Percentiles rank a stretch among this genome's conserved stretches.
These are phyloP conservation scores for Eumaeus atala DNA, from an alignment of 1,140 invertebrate species.

Conservation along the genomic window DNA sequence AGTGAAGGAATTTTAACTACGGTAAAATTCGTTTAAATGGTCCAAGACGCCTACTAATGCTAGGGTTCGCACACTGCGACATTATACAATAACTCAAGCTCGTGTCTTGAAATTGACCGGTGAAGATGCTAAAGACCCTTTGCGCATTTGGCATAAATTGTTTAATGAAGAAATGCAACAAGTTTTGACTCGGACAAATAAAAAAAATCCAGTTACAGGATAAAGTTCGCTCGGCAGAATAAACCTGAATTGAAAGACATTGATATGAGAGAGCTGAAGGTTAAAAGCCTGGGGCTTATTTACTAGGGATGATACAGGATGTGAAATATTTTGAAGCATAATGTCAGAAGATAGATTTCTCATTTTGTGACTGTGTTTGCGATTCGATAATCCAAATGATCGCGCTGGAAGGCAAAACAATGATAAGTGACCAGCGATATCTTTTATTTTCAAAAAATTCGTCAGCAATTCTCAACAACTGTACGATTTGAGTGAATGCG, in stretches of 20 bases:
- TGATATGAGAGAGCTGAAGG: slow-evolving; percentile 28
- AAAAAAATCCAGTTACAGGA: slow-evolving; percentile 29
- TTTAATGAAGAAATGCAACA: slow-evolving; percentile 33
- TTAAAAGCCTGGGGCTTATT: slow-evolving; percentile 27
- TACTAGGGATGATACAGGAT: slow-evolving; percentile 27
- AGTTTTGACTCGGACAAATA: slow-evolving; percentile 27
- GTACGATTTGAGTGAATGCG: slow-evolving; percentile 24
- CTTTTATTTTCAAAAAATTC: slow-evolving; percentile 44
- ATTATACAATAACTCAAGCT: slow-evolving; percentile 29
- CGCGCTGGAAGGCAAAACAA: slow-evolving; percentile 17
- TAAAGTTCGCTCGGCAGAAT: slow-evolving; percentile 22
- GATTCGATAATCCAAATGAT: slow-evolving; percentile 28
- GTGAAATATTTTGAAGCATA: slow-evolving; percentile 28
- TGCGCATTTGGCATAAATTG: slow-evolving; percentile 29
- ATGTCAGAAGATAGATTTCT: slow-evolving; percentile 30
- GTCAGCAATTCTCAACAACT: slow-evolving; percentile 42
- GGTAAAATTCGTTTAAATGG: slow-evolving; percentile 36
- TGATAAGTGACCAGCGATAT: slow-evolving; percentile 37
- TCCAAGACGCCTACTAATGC: slow-evolving; percentile 26
- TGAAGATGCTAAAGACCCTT: slow-evolving; percentile 24
- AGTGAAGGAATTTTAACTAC: slow-evolving; percentile 27
- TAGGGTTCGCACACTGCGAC: slow-evolving; percentile 28
- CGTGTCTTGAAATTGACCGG: slow-evolving; percentile 24
- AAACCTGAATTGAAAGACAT: slow-evolving; percentile 31
- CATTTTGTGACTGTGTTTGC: slow-evolving; percentile 23